A percentile compares a stretch with the other conserved stretches of the same genome.
phyloP scores from a whole-genome alignment of 1,140 invertebrate genomes.

The Stegodyphus dumicola region DNA sequence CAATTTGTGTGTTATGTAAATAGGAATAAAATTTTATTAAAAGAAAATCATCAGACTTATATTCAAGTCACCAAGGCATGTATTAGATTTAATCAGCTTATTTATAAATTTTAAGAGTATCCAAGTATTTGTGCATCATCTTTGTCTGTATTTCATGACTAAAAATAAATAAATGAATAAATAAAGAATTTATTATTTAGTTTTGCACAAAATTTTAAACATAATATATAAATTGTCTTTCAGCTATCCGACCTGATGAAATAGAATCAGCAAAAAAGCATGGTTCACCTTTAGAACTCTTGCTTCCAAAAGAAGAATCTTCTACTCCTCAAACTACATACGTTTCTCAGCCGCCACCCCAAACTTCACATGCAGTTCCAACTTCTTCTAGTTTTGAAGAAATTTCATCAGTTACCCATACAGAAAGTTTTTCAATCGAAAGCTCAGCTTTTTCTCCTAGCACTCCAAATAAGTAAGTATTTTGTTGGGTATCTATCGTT shows the following conservation, averaged over 20 bases:
- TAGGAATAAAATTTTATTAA: too few species aligned
- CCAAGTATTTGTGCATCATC: too few species aligned
- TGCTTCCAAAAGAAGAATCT: constrained; percentile 32
- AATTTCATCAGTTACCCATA: constrained; percentile 16
- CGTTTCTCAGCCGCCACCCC: neutral
- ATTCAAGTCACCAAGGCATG: too few species aligned
- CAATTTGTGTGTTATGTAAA: too few species aligned
- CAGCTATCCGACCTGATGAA: constrained; percentile 55
- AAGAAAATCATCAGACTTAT: too few species aligned
- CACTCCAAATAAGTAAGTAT: constrained; percentile 38
- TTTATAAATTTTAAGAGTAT: too few species aligned
- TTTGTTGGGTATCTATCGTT: neutral
- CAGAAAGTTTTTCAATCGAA: constrained; percentile 49
- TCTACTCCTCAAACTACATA: too few species aligned
- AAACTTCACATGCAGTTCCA: constrained; percentile 6
- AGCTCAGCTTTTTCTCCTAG: constrained; percentile 34
- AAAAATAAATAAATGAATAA: too few species aligned
- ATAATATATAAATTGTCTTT: neutral
- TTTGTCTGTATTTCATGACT: too few species aligned
- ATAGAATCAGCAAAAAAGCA: constrained; percentile 53
- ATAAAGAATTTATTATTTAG: too few species aligned
- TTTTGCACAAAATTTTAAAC: too few species aligned
- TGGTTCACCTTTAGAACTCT: constrained; percentile 42
- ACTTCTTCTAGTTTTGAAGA: constrained; percentile 50
- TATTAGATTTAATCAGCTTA: too few species aligned